Evolutionary conservation across 2,888 invertebrate species (phyloP).

Genomic region (Bellardia pandia): DNA sequence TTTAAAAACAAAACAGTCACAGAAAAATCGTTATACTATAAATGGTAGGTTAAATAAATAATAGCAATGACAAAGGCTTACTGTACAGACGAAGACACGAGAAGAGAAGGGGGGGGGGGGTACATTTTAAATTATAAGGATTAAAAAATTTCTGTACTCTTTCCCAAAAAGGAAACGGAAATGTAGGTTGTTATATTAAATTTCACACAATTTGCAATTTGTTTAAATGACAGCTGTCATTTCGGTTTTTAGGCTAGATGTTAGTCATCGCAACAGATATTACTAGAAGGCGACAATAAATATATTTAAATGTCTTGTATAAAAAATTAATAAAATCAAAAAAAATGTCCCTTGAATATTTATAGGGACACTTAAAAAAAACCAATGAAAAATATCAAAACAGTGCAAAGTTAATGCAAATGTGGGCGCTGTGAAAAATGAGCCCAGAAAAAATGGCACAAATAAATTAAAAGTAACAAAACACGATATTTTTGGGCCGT

Average conservation of each 20-base stretch:
- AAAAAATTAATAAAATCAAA: too few species aligned
- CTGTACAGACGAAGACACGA: background rate
- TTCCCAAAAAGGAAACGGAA: constrained; percentile 11
- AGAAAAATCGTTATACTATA: background rate
- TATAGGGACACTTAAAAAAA: too few species aligned
- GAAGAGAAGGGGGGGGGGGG: background rate
- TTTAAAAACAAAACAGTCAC: background rate
- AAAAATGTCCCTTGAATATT: too few species aligned
- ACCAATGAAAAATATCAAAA: too few species aligned
- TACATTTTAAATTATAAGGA: background rate
- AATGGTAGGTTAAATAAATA: background rate
- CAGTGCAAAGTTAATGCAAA: too few species aligned
- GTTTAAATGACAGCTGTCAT: background rate
- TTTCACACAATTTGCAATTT: background rate
- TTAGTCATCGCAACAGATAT: too few species aligned
- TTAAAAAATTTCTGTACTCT: background rate
- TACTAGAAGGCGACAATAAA: too few species aligned
- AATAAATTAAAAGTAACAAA: too few species aligned
- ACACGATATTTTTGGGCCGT: too few species aligned
- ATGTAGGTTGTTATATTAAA: background rate
- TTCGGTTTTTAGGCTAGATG: background rate
- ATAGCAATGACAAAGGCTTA: background rate
- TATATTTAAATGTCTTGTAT: background rate
- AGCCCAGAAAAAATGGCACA: too few species aligned
- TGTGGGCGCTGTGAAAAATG: too few species aligned